phyloP scores from a whole-genome alignment of 1,140 invertebrate genomes.

The Sitophilus oryzae region DNA sequence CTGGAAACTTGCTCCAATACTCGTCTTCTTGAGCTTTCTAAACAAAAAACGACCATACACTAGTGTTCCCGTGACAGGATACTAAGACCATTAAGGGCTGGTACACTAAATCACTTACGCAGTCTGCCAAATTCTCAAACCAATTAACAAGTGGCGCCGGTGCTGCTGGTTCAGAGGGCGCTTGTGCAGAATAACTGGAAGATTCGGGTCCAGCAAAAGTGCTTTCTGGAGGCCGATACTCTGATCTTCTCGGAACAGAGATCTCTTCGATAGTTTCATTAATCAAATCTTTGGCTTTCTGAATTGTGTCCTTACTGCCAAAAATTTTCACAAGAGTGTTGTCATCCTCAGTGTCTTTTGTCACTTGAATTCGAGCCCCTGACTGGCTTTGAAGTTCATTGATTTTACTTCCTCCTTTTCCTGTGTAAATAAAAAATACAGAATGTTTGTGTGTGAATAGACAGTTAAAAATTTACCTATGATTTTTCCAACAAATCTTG shows the following conservation, averaged over 20 bases:
- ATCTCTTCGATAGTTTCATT: constrained; percentile 40
- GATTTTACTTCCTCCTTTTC: constrained; percentile 70
- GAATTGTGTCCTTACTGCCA: constrained; percentile 52
- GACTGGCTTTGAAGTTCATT: constrained; percentile 60
- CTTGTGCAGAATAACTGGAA: background rate
- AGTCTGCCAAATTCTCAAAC: constrained; percentile 20
- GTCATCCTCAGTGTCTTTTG: constrained; percentile 42
- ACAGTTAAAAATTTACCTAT: constrained; percentile 13
- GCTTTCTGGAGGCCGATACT: background rate
- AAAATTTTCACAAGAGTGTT: constrained; percentile 48
- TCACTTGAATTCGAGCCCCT: constrained; percentile 49
- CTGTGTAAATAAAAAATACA: constrained; percentile 34
- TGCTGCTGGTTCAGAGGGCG: constrained; percentile 1
- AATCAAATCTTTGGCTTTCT: constrained; percentile 45
- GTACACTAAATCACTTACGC: constrained; percentile 17
- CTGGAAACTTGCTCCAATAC: constrained; percentile 57
- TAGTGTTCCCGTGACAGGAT: too few relatives aligned
- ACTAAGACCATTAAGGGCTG: background rate
- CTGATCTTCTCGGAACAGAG: background rate
- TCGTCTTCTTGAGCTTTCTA: constrained; percentile 51
- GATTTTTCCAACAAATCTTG: constrained; percentile 18
- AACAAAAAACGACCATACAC: constrained; percentile 28
- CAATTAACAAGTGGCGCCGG: constrained; percentile 21
- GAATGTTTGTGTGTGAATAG: background rate
- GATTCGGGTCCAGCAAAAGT: background rate